Evolutionary conservation across 1,140 invertebrate genomes (phyloP), one percentile per base, ranked within the genome.

Genomic region (Zaprionus inermis): DNA sequence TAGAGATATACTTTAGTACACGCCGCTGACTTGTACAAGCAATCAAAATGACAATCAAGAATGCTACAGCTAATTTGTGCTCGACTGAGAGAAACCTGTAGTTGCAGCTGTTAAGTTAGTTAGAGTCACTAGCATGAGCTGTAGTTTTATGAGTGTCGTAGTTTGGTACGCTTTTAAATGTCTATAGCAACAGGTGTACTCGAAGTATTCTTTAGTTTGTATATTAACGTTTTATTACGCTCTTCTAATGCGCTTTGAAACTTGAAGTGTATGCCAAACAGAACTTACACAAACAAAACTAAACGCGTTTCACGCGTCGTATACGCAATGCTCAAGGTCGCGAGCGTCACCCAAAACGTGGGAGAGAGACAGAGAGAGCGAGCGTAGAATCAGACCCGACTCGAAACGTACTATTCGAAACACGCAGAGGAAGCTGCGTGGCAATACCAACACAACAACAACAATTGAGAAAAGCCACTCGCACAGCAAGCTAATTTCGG

Each of bases 291-390:
- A 20, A 74, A 41, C 36, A 32, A 51, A 57, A 10, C 36, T 3
- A 76, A 86, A 63, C 71, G 60, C 64, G 67, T 63, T 46, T 67
- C 51, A 82, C 57, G 30, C 36, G 77, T 72, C 76, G 82, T 77
- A 82, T 79, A 55, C 58, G 72, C 63, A 77, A 88, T 51, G 36
- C 56, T 74, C 76, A 86, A 86, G 83, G 83, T 88, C 69, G 79
- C 22, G 30, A 59, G 22, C 58, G 67, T 30, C 82, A 78, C 66
- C 78, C 46, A 71, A 51, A 78, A 1, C 24, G 24, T 28, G 24
- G 3, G 24, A 28, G 1, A 28, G 24, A 28, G 24, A 4, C 3
- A 4, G 24, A 28, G 24, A 20, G 10, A 20, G 10, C 14, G 49
- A 34, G 49, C 71, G 54, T 24, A 49, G 59, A 57, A 72, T 64